Evolutionary conservation across 2,113 vertebrate genomes (phyloP).

Genomic region (Sprattus sprattus): DNA sequence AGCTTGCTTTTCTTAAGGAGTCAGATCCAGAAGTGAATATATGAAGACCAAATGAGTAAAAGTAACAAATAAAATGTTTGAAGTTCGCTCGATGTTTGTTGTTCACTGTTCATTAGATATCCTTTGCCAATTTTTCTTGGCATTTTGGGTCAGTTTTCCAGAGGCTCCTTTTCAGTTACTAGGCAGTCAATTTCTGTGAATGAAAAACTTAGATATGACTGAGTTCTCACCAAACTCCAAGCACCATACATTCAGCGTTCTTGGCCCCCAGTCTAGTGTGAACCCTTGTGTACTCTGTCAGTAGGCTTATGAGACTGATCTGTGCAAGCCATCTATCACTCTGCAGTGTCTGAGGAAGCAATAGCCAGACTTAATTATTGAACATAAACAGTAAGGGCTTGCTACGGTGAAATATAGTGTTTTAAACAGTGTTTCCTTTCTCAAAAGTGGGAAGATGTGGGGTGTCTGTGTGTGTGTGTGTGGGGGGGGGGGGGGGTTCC

Average conservation of each 20-base stretch:
- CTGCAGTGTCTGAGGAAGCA: not conserved
- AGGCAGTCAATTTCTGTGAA: not conserved
- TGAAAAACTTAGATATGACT: not conserved
- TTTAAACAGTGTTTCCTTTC: slow-evolving; percentile 68
- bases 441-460: slow-evolving; percentile 45
- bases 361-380: slow-evolving; percentile 30
- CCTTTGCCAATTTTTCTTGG: not conserved
- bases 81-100: not conserved
- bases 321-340: not conserved
- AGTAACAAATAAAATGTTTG: too few species aligned
- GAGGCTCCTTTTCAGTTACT: not conserved
- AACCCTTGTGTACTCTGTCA: not conserved
- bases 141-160: not conserved
- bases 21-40: not conserved
- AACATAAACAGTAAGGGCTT: slow-evolving; percentile 62
- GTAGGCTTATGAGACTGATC: not conserved
- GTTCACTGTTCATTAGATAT: not conserved
- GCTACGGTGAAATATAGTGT: slow-evolving; percentile 54
- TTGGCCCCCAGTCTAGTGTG: slow-evolving; percentile 3
- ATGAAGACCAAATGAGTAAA: not conserved
- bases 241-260: not conserved
- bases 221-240: not conserved
- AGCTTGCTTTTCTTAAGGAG: not conserved
- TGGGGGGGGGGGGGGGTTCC: slow-evolving; percentile 36
- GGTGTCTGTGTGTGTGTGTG: too few species aligned